A percentile compares a stretch with the other conserved stretches of the same genome.
These are phyloP conservation scores for Labeo catla DNA, from an alignment of 2,113 vertebrate genomes.

Conservation along the genomic window DNA sequence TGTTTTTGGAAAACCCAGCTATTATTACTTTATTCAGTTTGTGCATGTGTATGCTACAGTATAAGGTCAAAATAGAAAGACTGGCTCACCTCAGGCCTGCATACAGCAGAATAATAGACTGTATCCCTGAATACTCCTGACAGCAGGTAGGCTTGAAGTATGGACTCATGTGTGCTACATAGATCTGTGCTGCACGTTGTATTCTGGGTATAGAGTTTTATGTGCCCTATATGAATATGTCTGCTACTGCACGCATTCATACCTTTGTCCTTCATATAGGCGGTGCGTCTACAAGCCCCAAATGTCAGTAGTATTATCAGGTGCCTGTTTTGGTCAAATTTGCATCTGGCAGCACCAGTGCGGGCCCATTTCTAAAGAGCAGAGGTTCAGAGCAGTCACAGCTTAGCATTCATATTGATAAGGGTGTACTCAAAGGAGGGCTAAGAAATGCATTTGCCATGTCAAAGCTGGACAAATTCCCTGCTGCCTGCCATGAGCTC, in stretches of 20 bases:
- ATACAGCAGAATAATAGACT: not conserved
- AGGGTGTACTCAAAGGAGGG: constrained; percentile 74
- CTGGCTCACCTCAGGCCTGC: not conserved
- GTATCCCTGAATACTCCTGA: not conserved
- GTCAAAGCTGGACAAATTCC: constrained; percentile 79
- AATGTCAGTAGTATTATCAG: constrained; percentile 62
- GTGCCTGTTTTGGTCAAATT: constrained; percentile 56
- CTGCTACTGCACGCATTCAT: constrained; percentile 15
- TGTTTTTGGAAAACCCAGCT: not conserved
- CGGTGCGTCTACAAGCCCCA: constrained; percentile 45
- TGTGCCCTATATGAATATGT: constrained; percentile 25
- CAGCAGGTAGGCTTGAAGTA: not conserved
- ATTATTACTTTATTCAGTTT: not conserved
- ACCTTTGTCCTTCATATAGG: constrained; percentile 40
- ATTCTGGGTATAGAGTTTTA: constrained; percentile 39
- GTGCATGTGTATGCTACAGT: not conserved
- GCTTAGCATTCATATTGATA: constrained; percentile 76
- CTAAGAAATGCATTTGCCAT: constrained; percentile 71
- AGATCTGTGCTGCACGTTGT: constrained; percentile 1
- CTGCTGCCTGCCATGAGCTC: constrained; percentile 71
- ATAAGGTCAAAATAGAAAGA: not conserved
- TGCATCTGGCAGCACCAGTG: constrained; percentile 56
- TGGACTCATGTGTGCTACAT: not conserved
- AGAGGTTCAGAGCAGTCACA: constrained; percentile 68
- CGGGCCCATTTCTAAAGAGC: constrained; percentile 57